Evolutionary conservation across 2,888 invertebrate genomes (phyloP), one percentile per base, ranked within the genome.

Genomic region (Lasius platythorax): DNA sequence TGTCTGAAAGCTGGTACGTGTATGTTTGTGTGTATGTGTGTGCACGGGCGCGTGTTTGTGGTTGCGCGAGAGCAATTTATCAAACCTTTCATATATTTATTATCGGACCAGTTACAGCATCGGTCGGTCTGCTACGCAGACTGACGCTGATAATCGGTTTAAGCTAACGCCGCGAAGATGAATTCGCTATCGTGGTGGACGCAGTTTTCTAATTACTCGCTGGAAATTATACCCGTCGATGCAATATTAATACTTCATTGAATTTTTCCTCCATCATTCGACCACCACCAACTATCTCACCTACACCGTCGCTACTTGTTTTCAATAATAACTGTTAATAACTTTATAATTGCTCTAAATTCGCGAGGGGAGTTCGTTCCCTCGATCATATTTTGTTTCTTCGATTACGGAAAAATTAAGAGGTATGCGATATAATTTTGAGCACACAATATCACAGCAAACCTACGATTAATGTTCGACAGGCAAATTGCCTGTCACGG

Each of bases 1-100:
- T 82, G 84, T 86, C 76, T 70, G 58, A 53, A 63, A 53, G n/a
- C 8, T 53, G 8, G n/a, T 6, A 8, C 8, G 8, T 53, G n/a
- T 50, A 50, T 5, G 5, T 50, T 12, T 50, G 4, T 50, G 50
- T 50, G 18, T 8, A 8, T 8, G n/a, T 50, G 50, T 18, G 18
- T n/a, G 50, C 8, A 23, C 23, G 23, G 23, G n/a, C 6, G 46
- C 18, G 50, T 18, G 50, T 53, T n/a, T 53, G 50, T 53, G 50
- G 78, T 79, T 56, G 56, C 56, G 76, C 75, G 86, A 56, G 63
- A 87, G 87, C 86, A 88, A 90, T 92, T 92, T 90, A 90, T 92
- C 92, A 91, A 87, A 76, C 64, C 83, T 81, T 89, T 89, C 87
- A 83, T 86, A 90, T 89, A 92, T 90, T 92, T 91, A 91, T 91